Evolutionary conservation across 2,113 vertebrate genomes (phyloP), one percentile per base, ranked within the genome.

Genomic region (Sprattus sprattus): DNA sequence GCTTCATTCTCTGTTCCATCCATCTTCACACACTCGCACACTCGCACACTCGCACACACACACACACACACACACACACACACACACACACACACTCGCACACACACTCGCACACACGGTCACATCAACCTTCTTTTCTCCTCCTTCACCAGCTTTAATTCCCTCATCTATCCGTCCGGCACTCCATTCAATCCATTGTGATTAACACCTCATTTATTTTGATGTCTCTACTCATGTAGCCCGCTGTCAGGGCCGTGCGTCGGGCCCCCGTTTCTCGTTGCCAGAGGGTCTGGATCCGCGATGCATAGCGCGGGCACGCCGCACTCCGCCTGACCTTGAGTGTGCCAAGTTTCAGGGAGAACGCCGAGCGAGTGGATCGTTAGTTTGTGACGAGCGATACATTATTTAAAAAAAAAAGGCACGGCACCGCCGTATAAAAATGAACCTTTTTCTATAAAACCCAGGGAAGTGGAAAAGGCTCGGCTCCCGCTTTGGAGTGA

Each of bases 361-460:
- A 3, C 54, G 52, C 82, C 81, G 83, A 86, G 67, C n/a, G 81
- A 83, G 83, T 25, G 54, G 78, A 85, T 86, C 84, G 54, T 85
- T 85, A 87, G 83, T 85, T 82, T 83, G 88, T 86, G 85, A 88
- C 83, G 60, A 82, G 32, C 57, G 67, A 75, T 85, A 81, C 83
- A 87, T 86, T 78, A 78, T 32, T 5, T 39, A 13, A 18, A 44
- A 78, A 32, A 39, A 15, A 87, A 20, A 60, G 22, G 54, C 54
- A 18, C 18, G 86, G 82, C 28, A 52, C 52, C 75, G 82, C 89
- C 32, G 86, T 85, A 86, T 87, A 87, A 88, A 87, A 84, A 84
- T 86, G 82, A 85, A 83, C 81, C 71, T 78, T 57, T 52, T 86
- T 84, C 67, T 85, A 89, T 90, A 87, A 89, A 86, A 86, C 16